Conservation (phyloP, 2,797 vertebrate species). For the Gallinago stenura region DNA sequence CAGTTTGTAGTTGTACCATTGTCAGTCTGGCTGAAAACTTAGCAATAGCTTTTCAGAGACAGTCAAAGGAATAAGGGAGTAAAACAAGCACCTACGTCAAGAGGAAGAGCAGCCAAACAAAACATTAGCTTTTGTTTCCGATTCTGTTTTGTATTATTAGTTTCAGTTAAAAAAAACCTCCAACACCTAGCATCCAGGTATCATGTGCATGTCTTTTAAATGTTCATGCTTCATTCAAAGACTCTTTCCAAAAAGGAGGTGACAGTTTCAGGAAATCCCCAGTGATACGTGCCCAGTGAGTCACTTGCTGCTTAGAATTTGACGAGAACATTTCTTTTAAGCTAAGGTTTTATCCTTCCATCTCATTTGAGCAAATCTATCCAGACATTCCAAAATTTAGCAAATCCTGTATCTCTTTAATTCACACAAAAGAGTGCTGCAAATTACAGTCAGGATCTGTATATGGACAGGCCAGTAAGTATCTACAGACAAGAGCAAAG, state of each 20-base stretch:
- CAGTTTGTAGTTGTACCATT: background rate
- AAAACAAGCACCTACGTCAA: fast-evolving
- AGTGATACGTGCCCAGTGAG: background rate
- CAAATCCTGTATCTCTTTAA: background rate
- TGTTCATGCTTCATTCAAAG: background rate
- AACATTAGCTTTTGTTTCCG: background rate
- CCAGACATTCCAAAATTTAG: background rate
- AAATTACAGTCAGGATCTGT: background rate
- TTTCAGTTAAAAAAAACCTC: background rate
- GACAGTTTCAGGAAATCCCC: conserved; percentile 36
- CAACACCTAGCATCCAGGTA: background rate
- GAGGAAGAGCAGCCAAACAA: background rate
- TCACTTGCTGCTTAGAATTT: background rate
- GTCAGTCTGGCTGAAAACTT: background rate
- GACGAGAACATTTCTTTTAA: background rate
- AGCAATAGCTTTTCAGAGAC: background rate
- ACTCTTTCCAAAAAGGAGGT: background rate
- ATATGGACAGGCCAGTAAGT: background rate
- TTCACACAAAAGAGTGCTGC: background rate
- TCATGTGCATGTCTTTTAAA: background rate
- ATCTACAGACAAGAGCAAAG: background rate
- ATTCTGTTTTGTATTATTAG: background rate
- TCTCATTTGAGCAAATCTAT: background rate
- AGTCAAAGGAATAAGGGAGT: background rate
- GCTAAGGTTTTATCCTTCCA: background rate